Base-by-base conservation (phyloP, 2,113 vertebrate species). In the Tonatia bakeri region DNA sequence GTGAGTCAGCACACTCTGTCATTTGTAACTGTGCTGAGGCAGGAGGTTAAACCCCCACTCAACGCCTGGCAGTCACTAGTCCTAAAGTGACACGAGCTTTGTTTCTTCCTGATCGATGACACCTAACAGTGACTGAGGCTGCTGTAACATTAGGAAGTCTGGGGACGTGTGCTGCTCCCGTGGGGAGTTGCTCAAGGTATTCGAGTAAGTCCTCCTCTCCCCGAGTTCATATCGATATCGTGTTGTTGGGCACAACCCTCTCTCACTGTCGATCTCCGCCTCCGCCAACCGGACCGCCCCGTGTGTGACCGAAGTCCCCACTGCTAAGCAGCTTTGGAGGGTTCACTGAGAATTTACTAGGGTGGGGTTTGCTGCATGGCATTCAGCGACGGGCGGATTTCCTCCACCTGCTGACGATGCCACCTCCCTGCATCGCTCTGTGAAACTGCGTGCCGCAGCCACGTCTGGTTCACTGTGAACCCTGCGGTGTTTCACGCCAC, bases 1-100 rank as follows among this genome's bases (percentile, higher is more conserved):
- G 28, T 65, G 67, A 92, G 28, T 82, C 64, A 52, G 33, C 26
- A 36, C n/a, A 5, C 83, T 64, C 56, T 17, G 43, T 64, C 47
- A 83, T 69, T 70, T 90, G 43, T 36, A 64, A 76, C 72, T 86
- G 64, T 94, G 87, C 94, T 95, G 96, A 97, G 69, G 56, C 31
- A 70, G 33, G 36, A 90, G 54, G 72, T 69, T 83, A 33, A 90
- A 59, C 52, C 45, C 31, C 3, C 33, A 16, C 91, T 16, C 22
- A 84, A 65, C 83, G 15, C 17, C 3, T 87, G 59, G 43, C 16
- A 20, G 40, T 45, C 52, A 85, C 50, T 3, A 17, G 2, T 65
- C 88, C 38, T 73, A 8, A 40, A 24, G 24, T 56, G 54, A 33
- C 83, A 45, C 82, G 93, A 94, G 7, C 10, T 36, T 43, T 80